phyloP scores from a whole-genome alignment of 2,797 vertebrate genomes.

The Brachyrhaphis roseni region DNA sequence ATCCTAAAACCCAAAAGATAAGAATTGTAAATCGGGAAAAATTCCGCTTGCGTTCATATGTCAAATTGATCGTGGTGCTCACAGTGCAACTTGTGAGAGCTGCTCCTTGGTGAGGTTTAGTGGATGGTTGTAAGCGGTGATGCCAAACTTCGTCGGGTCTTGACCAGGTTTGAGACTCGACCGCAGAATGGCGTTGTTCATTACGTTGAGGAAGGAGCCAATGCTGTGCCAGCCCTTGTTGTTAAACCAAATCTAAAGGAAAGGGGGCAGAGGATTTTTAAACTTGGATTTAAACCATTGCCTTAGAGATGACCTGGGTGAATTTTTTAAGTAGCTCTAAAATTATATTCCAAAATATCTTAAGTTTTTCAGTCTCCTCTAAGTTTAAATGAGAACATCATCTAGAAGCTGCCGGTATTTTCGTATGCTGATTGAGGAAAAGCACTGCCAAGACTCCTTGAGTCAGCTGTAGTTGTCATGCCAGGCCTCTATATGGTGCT shows the following conservation, averaged over 20 bases:
- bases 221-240: conserved; percentile 99
- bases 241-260: conserved; percentile 96
- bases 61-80: conserved; percentile 63
- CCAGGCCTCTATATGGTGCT: too few relatives aligned
- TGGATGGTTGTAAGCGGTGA: conserved; percentile 93
- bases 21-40: background rate
- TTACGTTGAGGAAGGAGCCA: conserved; percentile 92
- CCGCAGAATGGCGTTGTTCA: conserved; percentile 95
- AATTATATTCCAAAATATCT: background rate
- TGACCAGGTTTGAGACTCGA: conserved; percentile 84
- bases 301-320: background rate
- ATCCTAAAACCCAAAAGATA: conserved; percentile 78
- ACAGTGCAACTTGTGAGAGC: conserved; percentile 97
- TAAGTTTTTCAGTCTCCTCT: background rate
- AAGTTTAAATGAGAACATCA: too few relatives aligned
- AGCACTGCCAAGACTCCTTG: too few relatives aligned
- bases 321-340: background rate
- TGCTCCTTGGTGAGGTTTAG: conserved; percentile 99
- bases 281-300: background rate
- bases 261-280: background rate
- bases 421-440: too few relatives aligned
- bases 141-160: conserved; percentile 87
- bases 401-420: too few relatives aligned
- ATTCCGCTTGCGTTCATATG: background rate
- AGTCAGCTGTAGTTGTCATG: too few relatives aligned